Evolutionary conservation across 2,797 vertebrate species (phyloP), one percentile per base, ranked within the genome.

Genomic region (Sebastes taczanowskii): DNA sequence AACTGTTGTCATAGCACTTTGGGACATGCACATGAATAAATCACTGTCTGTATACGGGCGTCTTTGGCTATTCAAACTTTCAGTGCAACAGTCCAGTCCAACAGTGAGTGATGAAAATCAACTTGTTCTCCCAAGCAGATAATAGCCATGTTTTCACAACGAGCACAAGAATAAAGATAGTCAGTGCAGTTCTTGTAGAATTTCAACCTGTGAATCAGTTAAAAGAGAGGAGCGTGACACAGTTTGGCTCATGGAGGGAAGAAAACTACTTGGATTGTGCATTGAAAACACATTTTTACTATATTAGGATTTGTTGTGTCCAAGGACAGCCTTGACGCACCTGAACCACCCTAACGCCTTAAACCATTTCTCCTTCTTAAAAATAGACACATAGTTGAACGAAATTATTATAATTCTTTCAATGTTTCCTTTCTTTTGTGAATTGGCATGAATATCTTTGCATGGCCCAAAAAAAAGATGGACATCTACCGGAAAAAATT

Each of bases 11-110:
- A 71, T 27, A 58, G 27, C 52, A 61, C 30, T 52, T 42, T 66
- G 59, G 53, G 25, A 67, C 53, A 64, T 59, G 58, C 52, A n/a
- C 78, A 84, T 71, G 61, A 77, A 74, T 87, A 77, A 81, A 86
- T 82, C 35, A 79, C n/a, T 25, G 71, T 72, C 55, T 46, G 6
- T 63, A 10, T 52, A 34, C 2, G 1, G 49, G 2, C 5, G 29
- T 34, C 6, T 52, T 74, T 62, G 60, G 49, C 65, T 27, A 27
- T 27, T 27, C 25, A 80, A 60, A 83, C 61, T 65, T 68, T 52
- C 59, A 32, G 58, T 62, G 61, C 61, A 23, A 34, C 18, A 29
- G 55, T 77, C 49, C 9, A 0, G n/a, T 53, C 58, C 63, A 61
- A 38, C 53, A 69, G 25, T 60, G 22, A 69, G 60, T 60, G 25